A percentile compares a stretch with the other conserved stretches of the same genome.
Conservation (phyloP, 2,888 invertebrate genomes). For the Thelaira solivaga region DNA sequence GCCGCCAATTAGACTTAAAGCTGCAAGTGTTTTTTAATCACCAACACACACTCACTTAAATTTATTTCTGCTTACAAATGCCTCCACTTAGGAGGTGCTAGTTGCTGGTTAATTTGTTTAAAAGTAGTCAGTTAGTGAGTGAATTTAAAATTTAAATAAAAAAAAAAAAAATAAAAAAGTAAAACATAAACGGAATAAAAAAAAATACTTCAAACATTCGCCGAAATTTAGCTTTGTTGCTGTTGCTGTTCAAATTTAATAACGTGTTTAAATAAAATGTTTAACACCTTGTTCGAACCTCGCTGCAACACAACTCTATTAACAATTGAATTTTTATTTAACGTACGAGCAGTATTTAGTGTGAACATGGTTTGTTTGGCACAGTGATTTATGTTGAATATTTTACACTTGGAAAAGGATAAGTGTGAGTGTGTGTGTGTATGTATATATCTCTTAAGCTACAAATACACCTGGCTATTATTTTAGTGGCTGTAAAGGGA, state of each 20-base stretch:
- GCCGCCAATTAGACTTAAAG: slow-evolving; percentile 58
- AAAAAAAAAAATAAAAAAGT: too few species aligned
- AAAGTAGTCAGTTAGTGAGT: slow-evolving; percentile 34
- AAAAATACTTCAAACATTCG: slow-evolving; percentile 50
- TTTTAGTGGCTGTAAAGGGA: neutral
- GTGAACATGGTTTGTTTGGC: slow-evolving; percentile 35
- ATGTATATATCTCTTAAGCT: too few species aligned
- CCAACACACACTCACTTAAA: neutral
- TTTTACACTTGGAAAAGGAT: neutral
- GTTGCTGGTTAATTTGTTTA: slow-evolving; percentile 21
- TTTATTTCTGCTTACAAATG: slow-evolving; percentile 19
- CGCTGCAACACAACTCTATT: slow-evolving; percentile 48
- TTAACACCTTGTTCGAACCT: slow-evolving; percentile 58
- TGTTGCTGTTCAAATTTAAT: slow-evolving; percentile 32
- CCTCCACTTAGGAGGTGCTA: neutral
- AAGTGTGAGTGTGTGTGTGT: neutral
- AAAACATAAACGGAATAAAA: too few species aligned
- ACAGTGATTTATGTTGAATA: slow-evolving; percentile 45
- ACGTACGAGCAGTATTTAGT: slow-evolving; percentile 40
- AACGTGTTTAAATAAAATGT: slow-evolving; percentile 55
- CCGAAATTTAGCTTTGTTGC: slow-evolving; percentile 40
- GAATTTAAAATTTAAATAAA: slow-evolving; percentile 25
- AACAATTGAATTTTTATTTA: slow-evolving; percentile 53
- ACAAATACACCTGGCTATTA: slow-evolving; percentile 7
- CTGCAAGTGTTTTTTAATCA: slow-evolving; percentile 47